These are phyloP conservation scores for Mormyrus hasselquistii DNA, from an alignment of 2,797 vertebrate genomes.

Conservation along the genomic window DNA sequence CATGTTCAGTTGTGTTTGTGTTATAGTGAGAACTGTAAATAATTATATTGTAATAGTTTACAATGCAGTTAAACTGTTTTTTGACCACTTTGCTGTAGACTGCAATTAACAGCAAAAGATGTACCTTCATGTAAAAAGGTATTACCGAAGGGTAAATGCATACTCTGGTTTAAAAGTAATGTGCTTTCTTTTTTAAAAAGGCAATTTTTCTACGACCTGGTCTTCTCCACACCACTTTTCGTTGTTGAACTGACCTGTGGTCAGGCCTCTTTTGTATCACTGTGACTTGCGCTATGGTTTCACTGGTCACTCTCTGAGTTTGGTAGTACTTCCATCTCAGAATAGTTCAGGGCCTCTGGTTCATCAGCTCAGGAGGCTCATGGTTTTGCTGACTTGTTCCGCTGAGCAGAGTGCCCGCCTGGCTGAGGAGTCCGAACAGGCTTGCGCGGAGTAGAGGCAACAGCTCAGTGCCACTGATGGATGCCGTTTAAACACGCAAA, in stretches of 20 bases:
- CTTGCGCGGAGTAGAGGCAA: conserved; percentile 18
- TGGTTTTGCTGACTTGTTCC: not conserved
- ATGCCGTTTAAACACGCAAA: conserved; percentile 26
- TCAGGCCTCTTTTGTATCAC: conserved; percentile 29
- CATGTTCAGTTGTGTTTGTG: conserved; percentile 41
- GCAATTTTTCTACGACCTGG: conserved; percentile 19
- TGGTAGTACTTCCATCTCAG: not conserved
- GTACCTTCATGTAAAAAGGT: conserved; percentile 22
- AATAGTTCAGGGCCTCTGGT: conserved; percentile 17
- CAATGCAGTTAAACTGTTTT: conserved; percentile 42
- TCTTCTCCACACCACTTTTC: conserved; percentile 29
- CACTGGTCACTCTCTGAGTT: conserved; percentile 6
- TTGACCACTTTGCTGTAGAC: conserved; percentile 52
- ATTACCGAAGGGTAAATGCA: conserved; percentile 3
- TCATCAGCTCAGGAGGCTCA: not conserved
- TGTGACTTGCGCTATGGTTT: conserved; percentile 16
- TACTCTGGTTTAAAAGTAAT: conserved; percentile 29
- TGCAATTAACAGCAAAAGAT: conserved; percentile 34
- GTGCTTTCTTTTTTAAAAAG: conserved; percentile 18
- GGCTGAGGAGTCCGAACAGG: not conserved
- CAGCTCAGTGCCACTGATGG: conserved; percentile 25
- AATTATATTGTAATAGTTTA: conserved; percentile 51
- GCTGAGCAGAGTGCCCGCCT: conserved; percentile 20
- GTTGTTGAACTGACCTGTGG: conserved; percentile 32
- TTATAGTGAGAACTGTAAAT: conserved; percentile 57